Evolutionary conservation across 1,140 invertebrate species (phyloP).

Genomic region (Cardiocondyla obscurior): DNA sequence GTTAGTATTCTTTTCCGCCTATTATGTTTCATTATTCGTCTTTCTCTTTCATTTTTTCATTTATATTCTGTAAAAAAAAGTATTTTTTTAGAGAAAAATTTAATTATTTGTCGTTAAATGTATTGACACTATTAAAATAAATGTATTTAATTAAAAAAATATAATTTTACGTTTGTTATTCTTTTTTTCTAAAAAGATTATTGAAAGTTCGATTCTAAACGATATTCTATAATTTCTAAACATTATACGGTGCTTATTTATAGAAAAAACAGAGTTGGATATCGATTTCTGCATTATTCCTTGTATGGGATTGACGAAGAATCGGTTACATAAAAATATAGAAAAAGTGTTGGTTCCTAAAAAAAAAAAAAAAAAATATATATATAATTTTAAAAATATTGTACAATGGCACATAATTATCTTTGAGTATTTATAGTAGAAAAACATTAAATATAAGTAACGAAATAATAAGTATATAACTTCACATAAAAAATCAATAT

Average conservation of each 20-base stretch:
- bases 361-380: slow-evolving; percentile 13
- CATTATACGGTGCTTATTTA: neutral
- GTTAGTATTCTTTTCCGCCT: slow-evolving; percentile 22
- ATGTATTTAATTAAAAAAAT: neutral
- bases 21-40: neutral
- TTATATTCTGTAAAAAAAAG: no score
- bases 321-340: slow-evolving; percentile 21
- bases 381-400: neutral
- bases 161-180: neutral
- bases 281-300: neutral
- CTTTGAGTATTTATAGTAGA: neutral
- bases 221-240: neutral
- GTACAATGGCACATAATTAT: neutral
- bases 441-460: neutral
- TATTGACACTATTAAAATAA: neutral
- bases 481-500: neutral
- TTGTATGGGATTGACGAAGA: slow-evolving; percentile 14
- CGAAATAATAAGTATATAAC: slow-evolving; percentile 7
- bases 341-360: no score
- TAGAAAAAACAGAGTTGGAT: neutral
- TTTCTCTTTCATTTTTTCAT: neutral
- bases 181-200: neutral
- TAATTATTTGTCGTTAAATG: neutral
- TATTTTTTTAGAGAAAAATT: no score
- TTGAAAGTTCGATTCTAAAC: neutral